These are phyloP conservation scores for Colaptes auratus DNA, from an alignment of 2,113 vertebrate species.

Conservation along the genomic window DNA sequence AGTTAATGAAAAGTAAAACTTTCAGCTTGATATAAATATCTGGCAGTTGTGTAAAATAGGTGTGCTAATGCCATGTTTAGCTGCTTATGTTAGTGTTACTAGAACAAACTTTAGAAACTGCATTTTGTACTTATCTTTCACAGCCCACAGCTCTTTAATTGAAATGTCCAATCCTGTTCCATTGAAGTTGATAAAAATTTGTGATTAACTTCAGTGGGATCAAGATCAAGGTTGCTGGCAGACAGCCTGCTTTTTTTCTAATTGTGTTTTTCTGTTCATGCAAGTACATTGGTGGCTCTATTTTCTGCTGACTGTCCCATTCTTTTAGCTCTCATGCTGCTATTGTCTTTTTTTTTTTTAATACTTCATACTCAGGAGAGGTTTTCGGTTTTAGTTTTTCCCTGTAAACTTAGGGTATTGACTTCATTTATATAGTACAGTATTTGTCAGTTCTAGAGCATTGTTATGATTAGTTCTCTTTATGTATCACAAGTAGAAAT, in stretches of 20 bases:
- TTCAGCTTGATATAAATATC: not conserved
- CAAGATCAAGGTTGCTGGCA: not conserved
- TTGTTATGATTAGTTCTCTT: not conserved
- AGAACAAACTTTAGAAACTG: not conserved
- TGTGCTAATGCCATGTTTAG: not conserved
- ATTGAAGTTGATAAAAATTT: slow-evolving; percentile 10
- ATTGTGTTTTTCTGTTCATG: slow-evolving; percentile 40
- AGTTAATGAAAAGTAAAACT: not conserved
- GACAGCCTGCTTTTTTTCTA: not conserved
- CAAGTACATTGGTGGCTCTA: not conserved
- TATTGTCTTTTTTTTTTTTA: not conserved
- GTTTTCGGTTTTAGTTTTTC: not conserved
- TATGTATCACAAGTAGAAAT: not conserved
- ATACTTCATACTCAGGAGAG: not conserved
- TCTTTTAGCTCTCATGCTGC: not conserved
- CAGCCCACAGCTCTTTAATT: not conserved
- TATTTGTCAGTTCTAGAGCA: not conserved
- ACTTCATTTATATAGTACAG: not conserved
- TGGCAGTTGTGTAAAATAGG: not conserved
- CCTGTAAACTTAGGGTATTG: not conserved
- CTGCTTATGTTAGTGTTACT: not conserved
- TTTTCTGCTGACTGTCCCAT: not conserved
- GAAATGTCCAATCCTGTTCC: not conserved
- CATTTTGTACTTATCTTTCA: not conserved
- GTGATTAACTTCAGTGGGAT: not conserved